Evolutionary conservation across 2,113 vertebrate species (phyloP).

Genomic region (Eulemur rufifrons): DNA sequence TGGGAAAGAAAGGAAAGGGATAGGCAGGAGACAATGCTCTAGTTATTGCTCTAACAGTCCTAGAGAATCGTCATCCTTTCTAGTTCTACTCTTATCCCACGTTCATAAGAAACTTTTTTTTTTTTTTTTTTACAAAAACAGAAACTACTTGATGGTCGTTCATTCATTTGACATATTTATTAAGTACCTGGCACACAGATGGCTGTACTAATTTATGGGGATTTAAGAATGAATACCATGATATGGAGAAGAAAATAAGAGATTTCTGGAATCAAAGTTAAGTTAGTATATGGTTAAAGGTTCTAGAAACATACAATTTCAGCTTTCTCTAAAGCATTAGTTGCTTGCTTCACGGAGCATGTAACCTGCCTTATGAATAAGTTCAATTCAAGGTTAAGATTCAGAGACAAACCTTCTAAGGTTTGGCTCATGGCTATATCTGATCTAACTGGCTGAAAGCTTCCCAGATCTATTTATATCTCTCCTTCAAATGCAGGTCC

Average conservation of each 20-base stretch:
- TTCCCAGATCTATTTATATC: not conserved
- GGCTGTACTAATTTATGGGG: not conserved
- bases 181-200: not conserved
- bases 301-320: not conserved
- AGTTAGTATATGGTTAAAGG: not conserved
- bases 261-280: not conserved
- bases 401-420: slow-evolving; percentile 27
- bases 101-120: not conserved
- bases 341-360: not conserved
- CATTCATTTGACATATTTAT: not conserved
- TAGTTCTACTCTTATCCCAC: not conserved
- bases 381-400: slow-evolving; percentile 41
- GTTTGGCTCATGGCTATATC: not conserved
- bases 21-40: not conserved
- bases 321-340: slow-evolving; percentile 35
- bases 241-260: not conserved
- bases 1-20: not conserved
- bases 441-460: slow-evolving; percentile 6
- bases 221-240: not conserved
- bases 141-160: not conserved
- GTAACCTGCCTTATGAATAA: not conserved
- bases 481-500: slow-evolving; percentile 12
- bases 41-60: not conserved
- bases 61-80: not conserved
- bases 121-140: not conserved